Evolutionary conservation across 2,113 vertebrate species (phyloP), one percentile per base, ranked within the genome.

Genomic region (Oxyruncus cristatus): DNA sequence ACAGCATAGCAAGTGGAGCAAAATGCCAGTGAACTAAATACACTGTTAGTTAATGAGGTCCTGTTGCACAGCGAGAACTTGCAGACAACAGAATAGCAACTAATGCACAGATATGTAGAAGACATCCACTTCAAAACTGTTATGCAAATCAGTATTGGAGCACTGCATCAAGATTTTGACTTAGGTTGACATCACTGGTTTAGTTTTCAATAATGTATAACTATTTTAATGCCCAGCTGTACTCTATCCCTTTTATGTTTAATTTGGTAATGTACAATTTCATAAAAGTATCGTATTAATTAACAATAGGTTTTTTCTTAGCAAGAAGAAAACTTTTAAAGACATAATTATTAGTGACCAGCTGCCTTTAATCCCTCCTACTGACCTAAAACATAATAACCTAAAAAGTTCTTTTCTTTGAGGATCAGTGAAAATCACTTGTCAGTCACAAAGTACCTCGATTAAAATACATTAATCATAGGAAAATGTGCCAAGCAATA

Each of bases 1-100:
- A 23, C 94, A 82, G 91, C 93, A 93, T 92, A 95, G 70, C 80
- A 96, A 94, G 92, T 86, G 79, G 85, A 93, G n/a, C 24, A 95
- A 91, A 94, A 75, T 55, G 68, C 93, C 96, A 72, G 55, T 46
- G 63, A 83, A 65, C 83, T 52, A 88, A 90, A 76, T 8, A 56
- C 71, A n/a, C 66, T 61, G 68, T 56, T 89, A 85, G 70, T 47
- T 83, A 92, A 94, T 33, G 62, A 84, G 50, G 20, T 86, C 32
- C 89, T 49, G 33, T 8, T 88, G 62, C 50, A 85, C 46, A 72
- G 47, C 3, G 37, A 78, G 42, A 67, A 52, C 39, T 61, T 49
- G 22, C 13, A 33, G 22, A 86, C 77, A 95, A 61, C 13, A 85
- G 15, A 49, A 76, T 39, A 55, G 32, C 14, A 73, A 37, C 26